A percentile compares a stretch with the other conserved stretches of the same genome.
Conservation (phyloP, 2,888 invertebrate genomes). For the Acanthosepion esculentum region DNA sequence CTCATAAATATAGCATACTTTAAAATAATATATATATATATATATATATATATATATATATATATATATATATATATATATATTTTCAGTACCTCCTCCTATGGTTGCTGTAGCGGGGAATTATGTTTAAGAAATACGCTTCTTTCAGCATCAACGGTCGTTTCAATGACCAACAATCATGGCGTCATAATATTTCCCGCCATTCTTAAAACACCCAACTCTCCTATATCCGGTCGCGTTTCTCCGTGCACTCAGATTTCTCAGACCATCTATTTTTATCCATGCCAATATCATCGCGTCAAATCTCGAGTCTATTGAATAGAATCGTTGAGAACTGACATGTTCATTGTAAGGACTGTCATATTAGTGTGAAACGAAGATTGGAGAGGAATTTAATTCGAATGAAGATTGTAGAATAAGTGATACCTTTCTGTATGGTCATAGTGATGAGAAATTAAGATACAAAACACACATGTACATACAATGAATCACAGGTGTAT, state of each 20-base stretch:
- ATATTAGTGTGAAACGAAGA: not conserved
- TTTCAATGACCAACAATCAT: not conserved
- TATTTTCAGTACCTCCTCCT: too few relatives aligned
- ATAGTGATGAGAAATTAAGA: too few relatives aligned
- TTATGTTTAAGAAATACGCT: not conserved
- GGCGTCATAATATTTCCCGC: slow-evolving; percentile 1
- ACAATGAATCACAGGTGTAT: not conserved
- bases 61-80: too few relatives aligned
- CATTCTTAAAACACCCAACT: not conserved
- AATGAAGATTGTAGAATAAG: not conserved
- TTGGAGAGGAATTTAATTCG: not conserved
- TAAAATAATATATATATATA: too few relatives aligned
- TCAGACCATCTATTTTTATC: not conserved
- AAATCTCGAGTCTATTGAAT: not conserved
- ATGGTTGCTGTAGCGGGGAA: not conserved
- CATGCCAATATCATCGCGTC: not conserved
- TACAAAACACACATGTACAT: not conserved
- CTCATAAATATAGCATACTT: too few relatives aligned
- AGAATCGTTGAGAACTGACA: not conserved
- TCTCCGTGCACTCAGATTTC: not conserved
- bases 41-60: too few relatives aligned
- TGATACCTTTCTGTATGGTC: not conserved
- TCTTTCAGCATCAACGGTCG: not conserved
- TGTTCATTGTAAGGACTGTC: not conserved
- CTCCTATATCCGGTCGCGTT: too few relatives aligned